A percentile compares a stretch with the other conserved stretches of the same genome.
Conservation (phyloP, 2,888 invertebrate genomes). For the Eupithecia subumbrata region DNA sequence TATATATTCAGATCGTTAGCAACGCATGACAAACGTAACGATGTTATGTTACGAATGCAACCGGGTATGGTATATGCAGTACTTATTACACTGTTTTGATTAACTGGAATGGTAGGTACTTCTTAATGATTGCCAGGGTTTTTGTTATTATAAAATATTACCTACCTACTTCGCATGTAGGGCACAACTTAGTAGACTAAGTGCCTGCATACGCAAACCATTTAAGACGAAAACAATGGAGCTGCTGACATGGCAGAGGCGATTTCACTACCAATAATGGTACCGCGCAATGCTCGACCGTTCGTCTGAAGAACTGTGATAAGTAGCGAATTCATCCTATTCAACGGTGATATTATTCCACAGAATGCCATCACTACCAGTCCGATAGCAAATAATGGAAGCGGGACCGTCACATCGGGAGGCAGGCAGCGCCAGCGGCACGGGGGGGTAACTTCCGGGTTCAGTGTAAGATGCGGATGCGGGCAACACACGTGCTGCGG, state of each 20-base stretch:
- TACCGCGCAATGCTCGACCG: background rate
- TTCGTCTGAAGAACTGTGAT: background rate
- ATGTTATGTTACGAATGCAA: constrained; percentile 1
- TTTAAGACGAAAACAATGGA: background rate
- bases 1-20: background rate
- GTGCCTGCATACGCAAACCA: background rate
- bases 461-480: constrained; percentile 65
- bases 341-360: constrained; percentile 9
- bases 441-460: constrained; percentile 41
- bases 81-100: background rate
- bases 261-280: no score
- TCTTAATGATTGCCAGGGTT: background rate
- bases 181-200: background rate
- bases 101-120: background rate
- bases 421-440: constrained; percentile 43
- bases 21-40: background rate
- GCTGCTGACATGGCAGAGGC: no score
- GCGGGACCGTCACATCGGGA: constrained; percentile 33
- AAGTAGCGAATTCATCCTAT: background rate
- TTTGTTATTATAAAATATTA: no score
- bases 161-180: no score
- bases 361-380: constrained; percentile 27
- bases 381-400: constrained; percentile 38
- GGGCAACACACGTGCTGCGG: constrained; percentile 71
- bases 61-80: background rate